A percentile compares a stretch with the other conserved stretches of the same genome.
Conservation (phyloP, 2,113 vertebrate genomes). For the Gymnorhina tibicen region DNA sequence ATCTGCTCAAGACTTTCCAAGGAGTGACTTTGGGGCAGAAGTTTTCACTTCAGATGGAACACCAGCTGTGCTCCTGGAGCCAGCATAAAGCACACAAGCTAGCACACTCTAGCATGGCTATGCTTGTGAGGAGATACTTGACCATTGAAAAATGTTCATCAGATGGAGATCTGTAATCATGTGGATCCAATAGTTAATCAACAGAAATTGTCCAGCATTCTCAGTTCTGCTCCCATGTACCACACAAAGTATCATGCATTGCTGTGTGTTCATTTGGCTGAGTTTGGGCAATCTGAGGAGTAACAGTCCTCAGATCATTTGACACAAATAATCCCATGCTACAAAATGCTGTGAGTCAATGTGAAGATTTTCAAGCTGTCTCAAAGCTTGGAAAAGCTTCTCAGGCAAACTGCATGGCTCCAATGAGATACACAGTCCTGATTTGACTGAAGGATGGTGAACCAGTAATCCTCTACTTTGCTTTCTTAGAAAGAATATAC, state of each 20-base stretch:
- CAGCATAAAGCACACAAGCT: background rate
- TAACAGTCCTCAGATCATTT: background rate
- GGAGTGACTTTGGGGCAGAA: background rate
- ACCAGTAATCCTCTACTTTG: background rate
- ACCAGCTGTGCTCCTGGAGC: background rate
- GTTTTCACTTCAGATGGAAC: background rate
- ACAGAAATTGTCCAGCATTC: background rate
- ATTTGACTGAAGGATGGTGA: background rate
- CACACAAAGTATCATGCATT: background rate
- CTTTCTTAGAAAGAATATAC: background rate
- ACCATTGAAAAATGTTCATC: background rate
- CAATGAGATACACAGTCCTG: fast-evolving
- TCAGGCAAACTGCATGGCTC: background rate
- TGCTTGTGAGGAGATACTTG: background rate
- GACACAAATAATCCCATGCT: background rate
- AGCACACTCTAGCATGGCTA: background rate
- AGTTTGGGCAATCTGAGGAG: background rate
- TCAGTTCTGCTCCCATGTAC: background rate
- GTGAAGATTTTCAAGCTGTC: background rate
- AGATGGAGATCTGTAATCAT: background rate
- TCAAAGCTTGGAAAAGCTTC: background rate
- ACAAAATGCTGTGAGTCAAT: background rate
- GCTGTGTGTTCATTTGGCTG: background rate
- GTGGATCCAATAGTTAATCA: background rate
- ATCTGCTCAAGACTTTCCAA: background rate